Evolutionary conservation across 2,888 invertebrate genomes (phyloP), one percentile per base, ranked within the genome.

Genomic region (Leptinotarsa rubiginosa): DNA sequence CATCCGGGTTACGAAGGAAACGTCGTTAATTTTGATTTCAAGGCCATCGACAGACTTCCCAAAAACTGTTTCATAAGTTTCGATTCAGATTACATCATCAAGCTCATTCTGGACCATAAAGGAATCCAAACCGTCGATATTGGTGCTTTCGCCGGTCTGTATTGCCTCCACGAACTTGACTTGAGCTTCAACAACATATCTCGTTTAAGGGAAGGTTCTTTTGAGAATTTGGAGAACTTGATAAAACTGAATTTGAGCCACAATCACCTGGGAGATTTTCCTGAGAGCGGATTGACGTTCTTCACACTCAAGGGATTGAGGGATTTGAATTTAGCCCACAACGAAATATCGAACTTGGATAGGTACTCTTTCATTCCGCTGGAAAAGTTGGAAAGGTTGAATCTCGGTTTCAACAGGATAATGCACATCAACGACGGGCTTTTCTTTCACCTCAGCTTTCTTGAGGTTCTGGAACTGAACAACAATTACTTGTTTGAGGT

Each of bases 381-480:
- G 12, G 65, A 68, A 3, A 80, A 79, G 67, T 75, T 86, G 59
- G 78, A 82, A 74, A 52, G 69, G 1, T 69, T 86, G 50, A 82
- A 85, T 75, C 70, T 86, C 49, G 83, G 84, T 5, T 75, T 80
- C 69, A 87, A 87, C 78, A 66, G 75, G 49, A 72, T 87, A 20
- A 79, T 78, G 47, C 69, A 68, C 62, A 78, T 87, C n/a, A 68
- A 79, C 64, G 80, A 81, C 18, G 76, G 80, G 52, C 75, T 83
- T 10, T 79, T 87, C 7, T 77, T 79, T 25, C 76, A 81, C 5
- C 75, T 86, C 47, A 71, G 72, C 47, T 47, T 73, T 12, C 67
- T 86, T 47, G 74, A 74, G 59, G 73, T 73, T 62, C 75, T 86
- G 22, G 73, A 80, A 71, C 65, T 85, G 1, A 76, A 75, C 59